These are phyloP conservation scores for Stenopsyche tienmushanensis DNA, from an alignment of 1,140 invertebrate genomes.

Conservation along the genomic window DNA sequence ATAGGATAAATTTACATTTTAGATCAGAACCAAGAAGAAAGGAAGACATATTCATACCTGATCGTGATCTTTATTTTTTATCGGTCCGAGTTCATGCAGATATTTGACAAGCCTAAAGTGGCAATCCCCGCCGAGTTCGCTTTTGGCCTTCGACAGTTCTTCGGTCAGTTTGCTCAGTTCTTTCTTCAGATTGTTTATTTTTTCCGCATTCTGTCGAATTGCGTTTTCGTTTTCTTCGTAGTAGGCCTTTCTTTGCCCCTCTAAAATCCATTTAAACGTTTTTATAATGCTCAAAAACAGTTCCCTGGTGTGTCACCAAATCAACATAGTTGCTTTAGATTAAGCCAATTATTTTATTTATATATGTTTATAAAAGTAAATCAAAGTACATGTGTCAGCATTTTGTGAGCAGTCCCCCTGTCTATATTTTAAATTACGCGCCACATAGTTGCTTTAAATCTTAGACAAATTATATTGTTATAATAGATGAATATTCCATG, in stretches of 20 bases:
- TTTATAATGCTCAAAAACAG: too few species aligned
- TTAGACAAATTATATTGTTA: conserved; percentile 8
- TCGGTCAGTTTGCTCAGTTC: conserved; percentile 65
- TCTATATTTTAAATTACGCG: too few species aligned
- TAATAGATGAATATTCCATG: too few species aligned
- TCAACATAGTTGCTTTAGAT: too few species aligned
- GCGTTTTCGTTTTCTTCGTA: conserved; percentile 77
- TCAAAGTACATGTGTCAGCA: too few species aligned
- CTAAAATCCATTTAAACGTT: conserved; percentile 50
- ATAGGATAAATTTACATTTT: conserved; percentile 35
- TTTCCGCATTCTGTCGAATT: conserved; percentile 68
- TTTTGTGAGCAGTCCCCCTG: too few species aligned
- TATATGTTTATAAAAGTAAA: too few species aligned
- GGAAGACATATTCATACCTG: conserved; percentile 48
- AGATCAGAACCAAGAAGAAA: conserved; percentile 31
- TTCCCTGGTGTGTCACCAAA: too few species aligned
- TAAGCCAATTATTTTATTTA: too few species aligned
- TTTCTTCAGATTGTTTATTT: conserved; percentile 70
- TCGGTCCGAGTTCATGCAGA: conserved; percentile 49
- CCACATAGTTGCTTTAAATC: background rate
- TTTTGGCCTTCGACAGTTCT: conserved; percentile 61
- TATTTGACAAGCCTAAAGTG: conserved; percentile 52
- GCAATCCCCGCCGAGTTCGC: conserved; percentile 53
- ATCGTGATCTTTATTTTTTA: conserved; percentile 49
- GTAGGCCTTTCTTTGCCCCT: conserved; percentile 79